Base-by-base conservation (phyloP, 2,888 invertebrate genomes). In the Pegoplata infirma region DNA sequence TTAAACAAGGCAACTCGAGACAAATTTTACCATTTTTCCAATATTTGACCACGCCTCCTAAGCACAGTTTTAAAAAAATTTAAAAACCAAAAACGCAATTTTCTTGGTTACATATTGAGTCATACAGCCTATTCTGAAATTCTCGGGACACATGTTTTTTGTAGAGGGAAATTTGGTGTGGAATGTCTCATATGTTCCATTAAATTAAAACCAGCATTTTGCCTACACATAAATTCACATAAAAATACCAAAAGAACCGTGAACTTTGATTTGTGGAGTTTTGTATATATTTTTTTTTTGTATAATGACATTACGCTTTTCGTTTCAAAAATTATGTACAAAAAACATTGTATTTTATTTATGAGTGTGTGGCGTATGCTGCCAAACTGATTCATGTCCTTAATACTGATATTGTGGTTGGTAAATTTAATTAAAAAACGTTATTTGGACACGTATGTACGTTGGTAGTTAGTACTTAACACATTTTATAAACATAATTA, bases 371-470 rank as follows among this genome's bases (percentile, higher is more conserved):
- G 36, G 36, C 36, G n/a, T 40, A 40, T 40, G 36, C 14, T n/a
- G 12, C 12, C 36, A 40, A 40, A 40, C 36, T 40, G 36, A 40
- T 40, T 40, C 36, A n/a, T 40, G n/a, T 40, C 5, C 36, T n/a
- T n/a, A 40, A 40, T 12, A n/a, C 19, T 12, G 49, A 49, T 49
- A 23, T 6, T 49, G 19, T 12, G 12, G 23, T 49, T 21, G 12
- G 19, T n/a, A 49, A 23, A 49, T 49, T 49, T 49, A 49, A 49
- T 49, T 49, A 49, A 49, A n/a, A 19, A 21, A 49, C n/a, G n/a
- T 10, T 49, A 21, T 49, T 49, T 49, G 49, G 21, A 21, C 19
- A 49, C 21, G 49, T 49, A 32, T 10, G 32, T 32, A 10, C 3
- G 32, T 32, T 3, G 1, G 8, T 23, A 23, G 23, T 23, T 5